These are phyloP conservation scores for Arizona elegans DNA, from an alignment of 2,113 vertebrate species.

Conservation along the genomic window DNA sequence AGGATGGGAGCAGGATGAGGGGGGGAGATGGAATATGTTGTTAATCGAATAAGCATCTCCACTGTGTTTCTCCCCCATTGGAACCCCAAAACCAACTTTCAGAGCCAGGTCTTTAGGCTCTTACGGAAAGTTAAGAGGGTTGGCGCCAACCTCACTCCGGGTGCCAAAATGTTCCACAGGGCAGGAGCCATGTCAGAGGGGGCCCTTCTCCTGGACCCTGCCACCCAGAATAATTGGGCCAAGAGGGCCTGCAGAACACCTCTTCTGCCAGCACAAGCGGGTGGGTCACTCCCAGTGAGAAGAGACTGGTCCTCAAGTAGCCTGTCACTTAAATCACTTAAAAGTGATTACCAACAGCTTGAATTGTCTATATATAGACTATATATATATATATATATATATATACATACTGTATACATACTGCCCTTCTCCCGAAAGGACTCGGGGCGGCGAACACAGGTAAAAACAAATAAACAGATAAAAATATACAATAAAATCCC, in stretches of 20 bases:
- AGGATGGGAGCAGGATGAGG: neutral
- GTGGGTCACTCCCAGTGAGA: neutral
- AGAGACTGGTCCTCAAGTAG: neutral
- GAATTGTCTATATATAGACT: too few relatives aligned
- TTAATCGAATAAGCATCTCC: neutral
- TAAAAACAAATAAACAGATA: too few relatives aligned
- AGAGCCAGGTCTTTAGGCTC: neutral
- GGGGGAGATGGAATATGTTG: neutral
- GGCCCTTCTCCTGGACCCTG: neutral
- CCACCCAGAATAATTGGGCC: neutral
- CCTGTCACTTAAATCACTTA: too few relatives aligned
- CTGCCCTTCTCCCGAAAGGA: too few relatives aligned
- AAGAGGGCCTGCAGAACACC: neutral
- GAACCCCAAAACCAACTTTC: neutral
- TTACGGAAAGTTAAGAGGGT: neutral
- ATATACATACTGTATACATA: too few relatives aligned
- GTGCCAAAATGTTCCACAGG: neutral
- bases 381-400: too few relatives aligned
- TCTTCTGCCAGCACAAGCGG: neutral
- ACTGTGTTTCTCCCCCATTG: neutral
- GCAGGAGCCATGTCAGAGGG: neutral
- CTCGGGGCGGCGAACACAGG: too few relatives aligned
- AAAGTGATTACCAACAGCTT: neutral
- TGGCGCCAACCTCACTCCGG: neutral
- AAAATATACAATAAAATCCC: too few relatives aligned